Base-by-base conservation (phyloP, 2,113 vertebrate genomes). In the Lepus americanus region DNA sequence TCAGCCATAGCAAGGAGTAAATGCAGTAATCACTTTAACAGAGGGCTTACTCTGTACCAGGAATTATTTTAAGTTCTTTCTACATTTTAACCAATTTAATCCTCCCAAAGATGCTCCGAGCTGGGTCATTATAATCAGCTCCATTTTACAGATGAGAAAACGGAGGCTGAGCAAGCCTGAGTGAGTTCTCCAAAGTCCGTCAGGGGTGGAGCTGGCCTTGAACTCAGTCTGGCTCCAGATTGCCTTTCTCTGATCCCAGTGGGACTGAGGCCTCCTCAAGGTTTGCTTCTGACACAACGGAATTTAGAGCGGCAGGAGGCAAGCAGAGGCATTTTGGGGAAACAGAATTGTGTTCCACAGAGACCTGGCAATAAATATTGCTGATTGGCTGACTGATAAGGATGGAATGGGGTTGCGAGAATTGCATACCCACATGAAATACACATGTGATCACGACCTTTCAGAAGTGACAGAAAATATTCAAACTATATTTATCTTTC, bases 391-490 rank as follows among this genome's bases (percentile, higher is more conserved):
- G 93, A 49, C 90, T 85, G 96, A 93, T 96, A 95, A 95, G 90
- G 67, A 92, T 79, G 96, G 92, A 96, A 97, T 70, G 96, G 67
- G 49, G 49, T 78, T 96, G 89, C 90, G 72, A 95, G 90, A 94
- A 93, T 36, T 96, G 90, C 73, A 90, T 73, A 80, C 29, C 81
- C 79, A 96, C 92, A 90, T 94, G 87, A 94, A 97, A 97, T 95
- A 96, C 96, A 93, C 96, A 96, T 93, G 94, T 53, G 94, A 92
- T 92, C 77, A 72, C 97, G 95, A 96, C 96, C 95, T 96, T 95
- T 78, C 63, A 90, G 51, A 92, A 94, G 87, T 78, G 92, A 96
- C 77, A 96, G 89, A 90, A 96, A 95, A 80, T 94, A 97, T 94
- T 84, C 77, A 33, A 87, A 96, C 77, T 69, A 93, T 84, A 94